Evolutionary conservation across 1,140 invertebrate genomes (phyloP).

Genomic region (Nasonia giraulti): DNA sequence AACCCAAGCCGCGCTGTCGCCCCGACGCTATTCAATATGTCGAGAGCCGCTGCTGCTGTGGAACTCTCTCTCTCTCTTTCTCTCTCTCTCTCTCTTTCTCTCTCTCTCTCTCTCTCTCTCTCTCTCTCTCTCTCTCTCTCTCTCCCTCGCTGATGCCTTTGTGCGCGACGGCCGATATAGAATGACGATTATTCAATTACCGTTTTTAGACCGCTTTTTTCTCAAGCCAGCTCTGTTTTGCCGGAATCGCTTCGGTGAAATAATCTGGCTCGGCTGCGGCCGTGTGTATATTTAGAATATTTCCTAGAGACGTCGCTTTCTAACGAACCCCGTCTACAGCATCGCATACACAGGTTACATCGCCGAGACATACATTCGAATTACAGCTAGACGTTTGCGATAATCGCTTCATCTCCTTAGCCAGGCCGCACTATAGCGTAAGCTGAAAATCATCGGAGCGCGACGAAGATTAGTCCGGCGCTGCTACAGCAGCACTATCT

Average conservation of each 20-base stretch:
- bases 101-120: too few species aligned
- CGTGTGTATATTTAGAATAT: too few species aligned
- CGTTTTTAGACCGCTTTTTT: not conserved
- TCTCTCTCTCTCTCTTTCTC: too few species aligned
- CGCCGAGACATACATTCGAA: not conserved
- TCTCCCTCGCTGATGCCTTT: not conserved
- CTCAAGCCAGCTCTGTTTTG: not conserved
- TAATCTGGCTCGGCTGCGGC: not conserved
- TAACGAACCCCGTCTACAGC: not conserved
- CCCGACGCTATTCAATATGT: constrained; percentile 28
- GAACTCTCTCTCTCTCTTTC: too few species aligned
- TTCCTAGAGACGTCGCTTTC: too few species aligned
- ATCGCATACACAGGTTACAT: too few species aligned
- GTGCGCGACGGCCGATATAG: not conserved
- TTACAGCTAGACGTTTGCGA: not conserved
- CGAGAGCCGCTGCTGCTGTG: not conserved
- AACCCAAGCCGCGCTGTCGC: not conserved
- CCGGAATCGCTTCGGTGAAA: not conserved
- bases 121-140: too few species aligned
- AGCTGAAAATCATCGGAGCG: not conserved
- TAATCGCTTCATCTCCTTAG: not conserved
- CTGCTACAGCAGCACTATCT: not conserved
- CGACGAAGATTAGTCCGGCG: not conserved
- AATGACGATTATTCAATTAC: constrained; percentile 40
- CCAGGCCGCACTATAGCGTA: too few species aligned